Evolutionary conservation across 2,113 vertebrate genomes (phyloP), one percentile per base, ranked within the genome.

Genomic region (Lota lota): DNA sequence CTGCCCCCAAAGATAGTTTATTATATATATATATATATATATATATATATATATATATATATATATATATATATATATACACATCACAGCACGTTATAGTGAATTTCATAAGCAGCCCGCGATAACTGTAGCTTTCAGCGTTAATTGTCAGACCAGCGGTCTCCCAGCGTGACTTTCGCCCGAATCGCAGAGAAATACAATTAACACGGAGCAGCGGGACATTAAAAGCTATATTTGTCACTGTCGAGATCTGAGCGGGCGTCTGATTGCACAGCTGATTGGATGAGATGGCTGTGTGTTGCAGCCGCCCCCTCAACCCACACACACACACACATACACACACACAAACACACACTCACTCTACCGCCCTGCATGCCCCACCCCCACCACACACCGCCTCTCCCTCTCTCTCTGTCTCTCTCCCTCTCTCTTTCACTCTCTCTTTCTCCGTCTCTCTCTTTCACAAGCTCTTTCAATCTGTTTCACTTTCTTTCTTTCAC

Each of bases 191-290:
- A 73, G 63, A 85, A 87, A 89, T 81, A 85, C 85, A 92, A 90
- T 91, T 90, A 91, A 86, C 84, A 83, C 57, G 51, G 78, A 88
- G 75, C 88, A 85, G 84, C 78, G 68, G 88, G 89, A 90, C 81
- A 85, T 86, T 90, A 90, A 90, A 85, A 83, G 85, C 79, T 80
- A 83, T 85, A 90, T 90, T 90, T 90, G 85, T 91, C 88, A 89
- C 87, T 87, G 87, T 88, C 80, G 79, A 84, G 66, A 80, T 87
- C 74, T 72, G 77, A 77, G 80, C 68, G 69, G 72, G 73, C 73
- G 59, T 80, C 80, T 89, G 89, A 90, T 90, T 89, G 79, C 79
- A 61, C 71, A 84, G 70, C 80, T 90, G 88, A 91, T 90, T 89
- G 78, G 77, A 77, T 68, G 80, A 76, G 74, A 84, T 80, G 76